Percentiles rank a stretch among this genome's conserved stretches.
Conservation (phyloP, 2,113 vertebrate genomes). For the Meleagris gallopavo region DNA sequence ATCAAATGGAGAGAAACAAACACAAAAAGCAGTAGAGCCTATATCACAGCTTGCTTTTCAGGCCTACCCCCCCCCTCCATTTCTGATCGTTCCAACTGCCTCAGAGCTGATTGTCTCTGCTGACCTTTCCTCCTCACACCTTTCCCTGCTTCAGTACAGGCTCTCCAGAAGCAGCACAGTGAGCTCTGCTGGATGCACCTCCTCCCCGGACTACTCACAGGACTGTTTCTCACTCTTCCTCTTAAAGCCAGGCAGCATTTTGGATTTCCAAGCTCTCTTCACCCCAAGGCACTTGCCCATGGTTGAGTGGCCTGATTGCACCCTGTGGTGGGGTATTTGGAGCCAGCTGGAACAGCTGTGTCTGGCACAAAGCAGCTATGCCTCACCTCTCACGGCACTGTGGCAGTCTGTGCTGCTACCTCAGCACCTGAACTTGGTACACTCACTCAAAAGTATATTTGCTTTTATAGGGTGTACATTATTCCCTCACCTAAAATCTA, state of each 20-base stretch:
- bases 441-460: background rate
- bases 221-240: background rate
- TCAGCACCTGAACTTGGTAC: background rate
- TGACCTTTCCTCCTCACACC: too few species aligned
- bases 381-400: background rate
- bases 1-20: background rate
- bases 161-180: background rate
- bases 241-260: too few species aligned
- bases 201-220: accelerated
- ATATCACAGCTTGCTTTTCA: background rate
- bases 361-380: background rate
- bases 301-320: background rate
- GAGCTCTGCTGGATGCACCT: background rate
- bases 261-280: background rate
- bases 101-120: background rate
- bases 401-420: background rate
- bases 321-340: background rate
- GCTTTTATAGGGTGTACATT: background rate
- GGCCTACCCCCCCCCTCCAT: background rate
- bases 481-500: background rate
- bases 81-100: background rate
- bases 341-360: background rate
- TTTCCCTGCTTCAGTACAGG: accelerated
- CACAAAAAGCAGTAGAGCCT: background rate
- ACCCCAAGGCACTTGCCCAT: background rate